These are phyloP conservation scores for Cherax destructor DNA, from an alignment of 1,140 invertebrate genomes.

Conservation along the genomic window DNA sequence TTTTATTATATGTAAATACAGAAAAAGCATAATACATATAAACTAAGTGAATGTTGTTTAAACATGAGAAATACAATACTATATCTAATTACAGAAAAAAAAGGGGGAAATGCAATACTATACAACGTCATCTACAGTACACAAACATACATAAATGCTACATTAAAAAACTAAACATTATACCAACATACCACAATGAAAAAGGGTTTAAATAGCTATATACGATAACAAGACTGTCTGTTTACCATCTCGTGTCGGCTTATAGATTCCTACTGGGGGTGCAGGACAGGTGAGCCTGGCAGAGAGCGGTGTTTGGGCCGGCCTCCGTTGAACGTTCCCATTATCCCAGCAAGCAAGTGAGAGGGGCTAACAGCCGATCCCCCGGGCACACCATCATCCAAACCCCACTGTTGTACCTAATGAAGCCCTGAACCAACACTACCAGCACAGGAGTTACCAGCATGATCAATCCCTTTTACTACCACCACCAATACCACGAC, in stretches of 20 bases:
- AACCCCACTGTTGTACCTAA: slow-evolving; percentile 22
- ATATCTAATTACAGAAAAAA: neutral
- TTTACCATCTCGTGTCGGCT: slow-evolving; percentile 65
- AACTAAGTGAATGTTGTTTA: neutral
- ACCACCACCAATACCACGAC: slow-evolving; percentile 41
- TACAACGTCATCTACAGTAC: neutral
- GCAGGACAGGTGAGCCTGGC: slow-evolving; percentile 64
- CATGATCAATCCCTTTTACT: slow-evolving; percentile 14
- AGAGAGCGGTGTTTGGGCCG: slow-evolving; percentile 63
- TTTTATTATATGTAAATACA: neutral
- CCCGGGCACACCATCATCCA: slow-evolving; percentile 53
- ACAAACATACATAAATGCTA: neutral
- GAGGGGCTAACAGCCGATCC: slow-evolving; percentile 59
- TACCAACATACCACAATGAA: neutral
- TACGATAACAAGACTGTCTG: slow-evolving; percentile 29
- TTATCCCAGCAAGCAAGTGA: slow-evolving; percentile 63
- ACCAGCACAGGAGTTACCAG: slow-evolving; percentile 10
- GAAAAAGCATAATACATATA: neutral
- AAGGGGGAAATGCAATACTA: neutral
- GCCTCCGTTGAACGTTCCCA: slow-evolving; percentile 57
- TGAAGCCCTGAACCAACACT: slow-evolving; percentile 25
- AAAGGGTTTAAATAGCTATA: slow-evolving; percentile 1
- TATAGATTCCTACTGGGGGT: slow-evolving; percentile 60
- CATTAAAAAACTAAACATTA: slow-evolving; percentile 15
- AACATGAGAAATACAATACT: neutral